These are phyloP conservation scores for Naso thynnoides DNA, from an alignment of 2,797 vertebrate genomes.

Conservation along the genomic window DNA sequence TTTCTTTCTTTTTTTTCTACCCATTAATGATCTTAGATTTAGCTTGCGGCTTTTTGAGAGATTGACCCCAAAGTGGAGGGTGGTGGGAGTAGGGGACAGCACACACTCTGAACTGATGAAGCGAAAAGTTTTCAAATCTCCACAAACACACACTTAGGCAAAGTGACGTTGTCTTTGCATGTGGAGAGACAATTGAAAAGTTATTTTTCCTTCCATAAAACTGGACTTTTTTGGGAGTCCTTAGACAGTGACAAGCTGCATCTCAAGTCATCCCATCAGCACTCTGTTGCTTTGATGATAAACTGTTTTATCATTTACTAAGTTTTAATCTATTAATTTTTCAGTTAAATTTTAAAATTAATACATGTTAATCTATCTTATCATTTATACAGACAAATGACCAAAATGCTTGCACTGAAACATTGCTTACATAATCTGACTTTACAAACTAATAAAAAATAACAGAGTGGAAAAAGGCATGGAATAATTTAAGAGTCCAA, in stretches of 20 bases:
- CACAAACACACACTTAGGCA: not conserved
- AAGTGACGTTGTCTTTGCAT: not conserved
- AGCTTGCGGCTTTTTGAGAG: not conserved
- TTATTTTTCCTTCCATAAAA: conserved; percentile 14
- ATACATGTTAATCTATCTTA: no score
- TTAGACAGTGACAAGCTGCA: conserved; percentile 4
- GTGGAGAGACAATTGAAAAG: conserved; percentile 10
- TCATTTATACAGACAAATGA: not conserved
- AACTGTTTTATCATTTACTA: not conserved
- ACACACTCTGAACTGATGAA: no score
- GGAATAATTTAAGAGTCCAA: not conserved
- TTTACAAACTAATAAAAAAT: conserved; percentile 5
- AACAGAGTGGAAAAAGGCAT: not conserved
- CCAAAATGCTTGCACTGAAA: not conserved
- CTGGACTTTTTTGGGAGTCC: not conserved
- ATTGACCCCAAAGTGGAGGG: not conserved
- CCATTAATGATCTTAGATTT: not conserved
- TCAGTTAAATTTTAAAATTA: no score
- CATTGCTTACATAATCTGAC: not conserved
- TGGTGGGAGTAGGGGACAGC: no score
- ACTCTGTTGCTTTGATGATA: not conserved
- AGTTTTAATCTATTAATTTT: no score
- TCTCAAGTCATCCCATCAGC: not conserved
- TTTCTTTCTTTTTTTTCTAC: not conserved
- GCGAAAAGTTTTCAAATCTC: not conserved